Evolutionary conservation across 2,113 vertebrate species (phyloP).

Genomic region (Maccullochella peelii): DNA sequence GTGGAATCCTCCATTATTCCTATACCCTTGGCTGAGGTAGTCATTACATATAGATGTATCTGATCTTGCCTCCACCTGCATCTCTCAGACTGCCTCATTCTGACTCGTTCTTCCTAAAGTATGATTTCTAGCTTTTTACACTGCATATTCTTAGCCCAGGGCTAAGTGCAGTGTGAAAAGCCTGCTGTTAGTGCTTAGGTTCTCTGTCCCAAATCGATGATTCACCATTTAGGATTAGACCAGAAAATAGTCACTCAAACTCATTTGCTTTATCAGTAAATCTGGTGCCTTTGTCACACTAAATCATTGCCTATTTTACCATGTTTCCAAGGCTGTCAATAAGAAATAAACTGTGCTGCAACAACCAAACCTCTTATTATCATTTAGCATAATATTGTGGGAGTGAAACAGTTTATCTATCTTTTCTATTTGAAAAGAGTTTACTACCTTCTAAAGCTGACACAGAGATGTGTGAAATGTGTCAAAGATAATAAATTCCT

Average conservation of each 20-base stretch:
- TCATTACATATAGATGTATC: not conserved
- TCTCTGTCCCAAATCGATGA: not conserved
- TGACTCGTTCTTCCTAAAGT: not conserved
- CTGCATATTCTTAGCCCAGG: no score
- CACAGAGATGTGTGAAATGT: not conserved
- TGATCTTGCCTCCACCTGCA: not conserved
- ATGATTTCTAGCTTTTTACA: not conserved
- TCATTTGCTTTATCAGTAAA: not conserved
- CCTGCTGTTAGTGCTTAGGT: not conserved
- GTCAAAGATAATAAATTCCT: not conserved
- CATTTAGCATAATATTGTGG: not conserved
- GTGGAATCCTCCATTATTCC: constrained; percentile 53
- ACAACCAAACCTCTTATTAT: not conserved
- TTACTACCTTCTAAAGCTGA: not conserved
- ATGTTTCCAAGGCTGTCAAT: not conserved
- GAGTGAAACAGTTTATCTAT: not conserved
- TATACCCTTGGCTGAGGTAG: constrained; percentile 31
- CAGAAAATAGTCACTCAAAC: not conserved
- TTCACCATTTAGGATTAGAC: not conserved
- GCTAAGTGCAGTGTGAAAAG: no score
- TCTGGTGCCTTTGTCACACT: not conserved
- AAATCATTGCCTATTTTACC: not conserved
- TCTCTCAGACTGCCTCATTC: not conserved
- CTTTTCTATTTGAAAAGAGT: not conserved
- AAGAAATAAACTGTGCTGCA: constrained; percentile 3